These are phyloP conservation scores for Gymnoscopelus braueri DNA, from an alignment of 2,797 vertebrate species.

Conservation along the genomic window DNA sequence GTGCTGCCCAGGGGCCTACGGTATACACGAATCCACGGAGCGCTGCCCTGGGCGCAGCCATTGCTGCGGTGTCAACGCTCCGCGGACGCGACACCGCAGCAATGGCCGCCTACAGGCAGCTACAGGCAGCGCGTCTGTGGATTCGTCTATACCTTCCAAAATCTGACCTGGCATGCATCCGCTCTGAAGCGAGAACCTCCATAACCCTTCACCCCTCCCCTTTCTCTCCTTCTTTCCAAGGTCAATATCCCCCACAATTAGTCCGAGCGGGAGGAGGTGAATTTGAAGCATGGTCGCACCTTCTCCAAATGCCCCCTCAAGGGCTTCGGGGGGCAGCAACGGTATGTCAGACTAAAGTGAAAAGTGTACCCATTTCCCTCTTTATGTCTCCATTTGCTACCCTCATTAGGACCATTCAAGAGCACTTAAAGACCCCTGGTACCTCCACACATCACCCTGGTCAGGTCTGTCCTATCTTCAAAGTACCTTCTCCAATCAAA, in stretches of 20 bases:
- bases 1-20: too few species aligned
- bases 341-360: constrained; percentile 81
- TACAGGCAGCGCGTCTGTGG: too few species aligned
- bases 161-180: too few species aligned
- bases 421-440: constrained; percentile 78
- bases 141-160: too few species aligned
- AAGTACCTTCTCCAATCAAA: constrained; percentile 76
- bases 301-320: constrained; percentile 80
- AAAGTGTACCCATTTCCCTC: constrained; percentile 84
- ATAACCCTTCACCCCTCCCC: constrained; percentile 55
- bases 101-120: too few species aligned
- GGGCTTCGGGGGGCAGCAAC: constrained; percentile 79
- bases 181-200: constrained; percentile 58
- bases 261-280: constrained; percentile 73
- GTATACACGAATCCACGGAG: too few species aligned
- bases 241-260: constrained; percentile 85
- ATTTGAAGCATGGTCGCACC: constrained; percentile 79
- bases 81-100: too few species aligned
- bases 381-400: constrained; percentile 85
- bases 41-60: too few species aligned
- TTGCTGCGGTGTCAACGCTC: too few species aligned
- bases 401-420: constrained; percentile 80
- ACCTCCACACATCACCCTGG: constrained; percentile 75
- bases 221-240: constrained; percentile 72
- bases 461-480: constrained; percentile 64